phyloP scores from a whole-genome alignment of 2,888 invertebrate species.

The Eilema caniola region DNA sequence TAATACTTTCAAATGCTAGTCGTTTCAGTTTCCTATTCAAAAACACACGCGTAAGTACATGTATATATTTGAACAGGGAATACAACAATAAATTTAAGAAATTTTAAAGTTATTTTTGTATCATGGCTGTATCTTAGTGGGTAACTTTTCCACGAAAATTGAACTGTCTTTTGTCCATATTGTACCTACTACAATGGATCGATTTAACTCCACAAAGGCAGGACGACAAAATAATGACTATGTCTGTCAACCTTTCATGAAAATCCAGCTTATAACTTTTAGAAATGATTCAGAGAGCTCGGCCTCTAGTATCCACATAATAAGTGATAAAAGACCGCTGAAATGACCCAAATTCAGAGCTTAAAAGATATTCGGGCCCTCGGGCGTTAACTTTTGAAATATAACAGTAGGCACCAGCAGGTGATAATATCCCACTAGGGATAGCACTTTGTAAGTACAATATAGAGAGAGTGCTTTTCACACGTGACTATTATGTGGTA shows the following conservation, averaged over 20 bases:
- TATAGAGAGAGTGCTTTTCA: constrained; percentile 45
- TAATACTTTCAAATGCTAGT: no score
- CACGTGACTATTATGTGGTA: constrained; percentile 39
- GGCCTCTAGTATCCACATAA: constrained; percentile 41
- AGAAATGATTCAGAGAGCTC: constrained; percentile 7
- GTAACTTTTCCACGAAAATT: not conserved
- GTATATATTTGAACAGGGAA: not conserved
- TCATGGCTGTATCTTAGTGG: not conserved
- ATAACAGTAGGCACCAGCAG: constrained; percentile 52
- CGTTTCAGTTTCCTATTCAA: no score
- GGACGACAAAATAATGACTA: not conserved
- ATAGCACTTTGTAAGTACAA: constrained; percentile 56
- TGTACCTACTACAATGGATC: not conserved
- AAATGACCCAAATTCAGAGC: constrained; percentile 52
- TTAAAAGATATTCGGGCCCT: constrained; percentile 47
- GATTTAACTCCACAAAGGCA: not conserved
- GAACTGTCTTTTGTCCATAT: not conserved
- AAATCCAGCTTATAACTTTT: constrained; percentile 8
- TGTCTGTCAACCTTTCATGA: not conserved
- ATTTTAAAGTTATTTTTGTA: not conserved
- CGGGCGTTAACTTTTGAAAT: constrained; percentile 51
- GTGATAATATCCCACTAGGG: constrained; percentile 60
- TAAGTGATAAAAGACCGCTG: constrained; percentile 37
- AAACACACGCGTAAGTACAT: not conserved
- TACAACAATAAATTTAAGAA: not conserved